Base-by-base conservation (phyloP, 2,113 vertebrate genomes). In the Ptychochromis oligacanthus region DNA sequence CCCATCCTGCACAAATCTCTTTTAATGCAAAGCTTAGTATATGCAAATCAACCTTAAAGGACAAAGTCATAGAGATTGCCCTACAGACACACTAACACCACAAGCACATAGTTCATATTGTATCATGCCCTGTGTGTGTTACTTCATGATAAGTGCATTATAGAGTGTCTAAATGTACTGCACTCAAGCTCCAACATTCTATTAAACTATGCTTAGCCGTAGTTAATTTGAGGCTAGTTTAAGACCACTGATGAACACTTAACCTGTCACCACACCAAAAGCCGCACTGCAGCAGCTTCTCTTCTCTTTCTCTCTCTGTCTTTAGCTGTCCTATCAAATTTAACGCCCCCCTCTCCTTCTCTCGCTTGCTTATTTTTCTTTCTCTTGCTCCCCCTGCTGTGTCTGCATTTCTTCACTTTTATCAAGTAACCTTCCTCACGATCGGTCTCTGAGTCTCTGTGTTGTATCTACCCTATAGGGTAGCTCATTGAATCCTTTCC, bases 271-370 rank as follows among this genome's bases (percentile, higher is more conserved):
- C 22, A 34, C 75, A 82, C 86, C 79, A 78, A 93, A 88, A 91
- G 80, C 94, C 90, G 93, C 94, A 95, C 92, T 94, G 94, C 94
- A 94, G 92, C 87, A 93, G 89, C 90, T 79, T 72, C 56, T 70
- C 81, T 67, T 78, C 15, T 67, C 26, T 49, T 70, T 65, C 55
- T 81, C n/a, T 75, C 72, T 80, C 82, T 22, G 49, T 89, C 67
- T 83, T 24, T 67, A 56, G 52, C 88, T 77, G 6, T 83, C 61
- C 20, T 80, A 54, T 84, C 86, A 81, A 91, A 58, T 87, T 72
- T 75, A 83, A 70, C 15, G 2, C 76, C 80, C 20, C 54, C 28
- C 78, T 80, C 62, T 43, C 76, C 28, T 49, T 43, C 49, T 49
- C 12, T 79, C 72, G 75, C 58, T 77, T 61, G 28, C 78, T 83